These are phyloP conservation scores for Ondatra zibethicus DNA, from an alignment of 2,113 vertebrate species.

Conservation along the genomic window DNA sequence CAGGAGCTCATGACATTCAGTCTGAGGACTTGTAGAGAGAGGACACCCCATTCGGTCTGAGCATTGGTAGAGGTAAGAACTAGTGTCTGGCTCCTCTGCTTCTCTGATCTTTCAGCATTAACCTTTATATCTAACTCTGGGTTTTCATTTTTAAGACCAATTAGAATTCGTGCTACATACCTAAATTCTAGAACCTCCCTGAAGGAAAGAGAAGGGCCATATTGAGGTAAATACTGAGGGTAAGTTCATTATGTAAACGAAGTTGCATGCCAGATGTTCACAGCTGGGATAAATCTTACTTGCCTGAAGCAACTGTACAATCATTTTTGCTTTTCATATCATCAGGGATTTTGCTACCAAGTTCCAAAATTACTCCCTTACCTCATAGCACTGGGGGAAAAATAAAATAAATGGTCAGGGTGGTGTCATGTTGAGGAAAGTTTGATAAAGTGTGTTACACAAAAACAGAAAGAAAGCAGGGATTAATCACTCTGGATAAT, in stretches of 20 bases:
- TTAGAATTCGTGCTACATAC: too few species aligned
- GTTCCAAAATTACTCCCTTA: slow-evolving; percentile 59
- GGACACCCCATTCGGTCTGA: too few species aligned
- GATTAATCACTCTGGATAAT: slow-evolving; percentile 53
- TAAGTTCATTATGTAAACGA: slow-evolving; percentile 69
- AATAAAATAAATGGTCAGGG: slow-evolving; percentile 51
- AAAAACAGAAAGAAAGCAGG: slow-evolving; percentile 30
- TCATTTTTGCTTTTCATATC: slow-evolving; percentile 69
- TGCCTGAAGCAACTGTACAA: slow-evolving; percentile 60
- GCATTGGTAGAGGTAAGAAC: too few species aligned
- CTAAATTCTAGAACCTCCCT: neutral
- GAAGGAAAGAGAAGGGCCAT: neutral
- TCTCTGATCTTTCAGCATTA: too few species aligned
- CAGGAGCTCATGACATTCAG: too few species aligned
- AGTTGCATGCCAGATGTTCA: slow-evolving; percentile 64
- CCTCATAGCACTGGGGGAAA: slow-evolving; percentile 10
- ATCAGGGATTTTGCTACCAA: slow-evolving; percentile 65
- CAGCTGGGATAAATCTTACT: slow-evolving; percentile 56
- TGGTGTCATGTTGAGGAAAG: slow-evolving; percentile 28
- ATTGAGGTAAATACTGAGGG: slow-evolving; percentile 29
- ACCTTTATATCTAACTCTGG: too few species aligned
- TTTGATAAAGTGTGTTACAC: slow-evolving; percentile 36
- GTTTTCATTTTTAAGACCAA: too few species aligned
- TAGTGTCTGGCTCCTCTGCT: too few species aligned
- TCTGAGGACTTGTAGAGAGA: too few species aligned